Percentiles rank a stretch among this genome's conserved stretches.
Conservation (phyloP, 2,888 invertebrate species). For the Brachycybe producta region DNA sequence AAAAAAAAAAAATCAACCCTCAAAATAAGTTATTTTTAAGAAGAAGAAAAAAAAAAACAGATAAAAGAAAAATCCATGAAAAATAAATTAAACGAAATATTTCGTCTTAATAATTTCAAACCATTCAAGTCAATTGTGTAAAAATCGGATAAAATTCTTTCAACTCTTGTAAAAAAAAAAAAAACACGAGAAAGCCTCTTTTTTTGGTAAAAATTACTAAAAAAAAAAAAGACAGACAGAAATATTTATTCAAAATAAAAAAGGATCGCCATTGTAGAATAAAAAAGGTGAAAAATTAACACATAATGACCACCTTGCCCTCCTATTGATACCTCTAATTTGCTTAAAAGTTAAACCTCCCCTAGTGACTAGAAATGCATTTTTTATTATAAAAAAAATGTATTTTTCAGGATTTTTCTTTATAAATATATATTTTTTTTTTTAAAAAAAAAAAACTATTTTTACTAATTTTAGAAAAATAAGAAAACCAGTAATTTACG, state of each 20-base stretch:
- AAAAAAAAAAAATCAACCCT: too few relatives aligned
- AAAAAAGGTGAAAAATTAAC: background rate
- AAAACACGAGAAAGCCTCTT: too few relatives aligned
- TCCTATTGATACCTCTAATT: too few relatives aligned
- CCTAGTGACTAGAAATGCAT: too few relatives aligned
- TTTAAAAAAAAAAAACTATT: too few relatives aligned
- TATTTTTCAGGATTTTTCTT: too few relatives aligned
- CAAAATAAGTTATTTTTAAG: background rate
- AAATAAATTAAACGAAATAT: background rate
- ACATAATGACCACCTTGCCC: background rate
- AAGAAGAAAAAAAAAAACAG: background rate
- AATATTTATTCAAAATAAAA: background rate
- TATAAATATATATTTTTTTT: too few relatives aligned
- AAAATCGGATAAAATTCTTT: background rate
- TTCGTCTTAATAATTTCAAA: background rate
- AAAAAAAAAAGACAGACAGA: background rate
- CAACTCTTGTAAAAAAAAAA: background rate
- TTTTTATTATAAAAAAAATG: too few relatives aligned
- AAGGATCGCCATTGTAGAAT: background rate
- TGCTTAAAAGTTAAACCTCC: too few relatives aligned
- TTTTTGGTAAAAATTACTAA: background rate
- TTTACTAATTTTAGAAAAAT: too few relatives aligned
- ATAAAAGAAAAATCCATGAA: background rate
- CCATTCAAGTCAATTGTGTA: background rate
- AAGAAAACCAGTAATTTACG: too few relatives aligned